These are phyloP conservation scores for Drosophila phalerata DNA, from an alignment of 2,888 invertebrate species.

Conservation along the genomic window DNA sequence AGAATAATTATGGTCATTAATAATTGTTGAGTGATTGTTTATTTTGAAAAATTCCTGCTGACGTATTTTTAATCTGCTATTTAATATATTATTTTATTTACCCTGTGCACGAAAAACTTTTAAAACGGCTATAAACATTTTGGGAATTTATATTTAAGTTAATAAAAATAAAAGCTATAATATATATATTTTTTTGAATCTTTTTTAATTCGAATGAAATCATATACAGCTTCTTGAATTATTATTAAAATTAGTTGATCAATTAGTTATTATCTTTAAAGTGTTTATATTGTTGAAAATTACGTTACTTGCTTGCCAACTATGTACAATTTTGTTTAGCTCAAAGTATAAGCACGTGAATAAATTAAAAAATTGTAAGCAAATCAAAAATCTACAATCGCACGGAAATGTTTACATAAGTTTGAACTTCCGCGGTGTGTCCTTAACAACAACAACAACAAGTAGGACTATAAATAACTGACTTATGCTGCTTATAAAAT, in stretches of 20 bases:
- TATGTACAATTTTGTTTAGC: constrained; percentile 10
- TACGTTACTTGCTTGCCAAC: background rate
- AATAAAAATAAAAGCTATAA: background rate
- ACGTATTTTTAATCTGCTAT: background rate
- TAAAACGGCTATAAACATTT: background rate
- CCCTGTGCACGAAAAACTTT: background rate
- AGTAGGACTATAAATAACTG: constrained; percentile 15
- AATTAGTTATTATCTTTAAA: background rate
- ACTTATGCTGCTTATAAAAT: constrained; percentile 20
- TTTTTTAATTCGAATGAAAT: background rate
- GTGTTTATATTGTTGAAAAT: constrained; percentile 14
- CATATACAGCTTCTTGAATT: background rate
- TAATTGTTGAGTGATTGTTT: constrained; percentile 15
- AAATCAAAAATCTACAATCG: constrained; percentile 8
- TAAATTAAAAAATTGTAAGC: constrained; percentile 16
- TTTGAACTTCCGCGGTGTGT: constrained; percentile 39
- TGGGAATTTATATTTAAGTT: background rate
- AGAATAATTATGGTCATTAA: constrained; percentile 18
- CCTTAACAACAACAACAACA: constrained; percentile 6
- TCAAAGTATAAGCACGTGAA: constrained; percentile 11
- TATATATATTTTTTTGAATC: background rate
- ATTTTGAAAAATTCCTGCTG: background rate
- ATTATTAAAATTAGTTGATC: background rate
- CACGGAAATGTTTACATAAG: constrained; percentile 13
- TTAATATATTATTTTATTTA: constrained; percentile 4